These are phyloP conservation scores for Pangasius krempfi DNA, from an alignment of 2,797 vertebrate genomes.

Conservation along the genomic window DNA sequence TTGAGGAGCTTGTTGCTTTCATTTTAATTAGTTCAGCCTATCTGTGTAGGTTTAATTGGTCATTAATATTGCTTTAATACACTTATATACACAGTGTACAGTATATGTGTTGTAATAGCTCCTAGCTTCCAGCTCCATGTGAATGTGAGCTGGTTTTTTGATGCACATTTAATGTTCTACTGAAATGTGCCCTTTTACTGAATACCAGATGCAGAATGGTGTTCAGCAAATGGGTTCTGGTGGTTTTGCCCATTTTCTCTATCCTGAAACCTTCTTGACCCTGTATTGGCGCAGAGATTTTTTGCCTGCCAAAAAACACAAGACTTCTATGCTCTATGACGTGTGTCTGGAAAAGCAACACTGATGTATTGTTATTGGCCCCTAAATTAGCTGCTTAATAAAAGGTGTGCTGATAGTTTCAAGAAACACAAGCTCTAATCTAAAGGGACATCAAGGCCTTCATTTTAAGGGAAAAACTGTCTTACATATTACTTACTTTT, in stretches of 20 bases:
- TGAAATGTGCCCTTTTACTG: constrained; percentile 1
- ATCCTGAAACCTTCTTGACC: constrained; percentile 27
- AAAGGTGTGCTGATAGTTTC: neutral
- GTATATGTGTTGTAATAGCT: neutral
- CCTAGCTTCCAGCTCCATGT: neutral
- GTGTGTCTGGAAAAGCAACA: neutral
- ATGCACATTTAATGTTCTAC: neutral
- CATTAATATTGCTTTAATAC: neutral
- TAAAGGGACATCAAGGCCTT: neutral
- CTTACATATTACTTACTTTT: constrained; percentile 31
- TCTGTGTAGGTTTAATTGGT: neutral
- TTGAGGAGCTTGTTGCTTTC: constrained; percentile 59
- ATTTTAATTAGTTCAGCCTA: neutral
- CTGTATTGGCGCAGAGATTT: constrained; percentile 2
- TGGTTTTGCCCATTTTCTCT: constrained; percentile 36
- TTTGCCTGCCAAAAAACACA: constrained; percentile 23
- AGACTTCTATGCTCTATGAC: neutral
- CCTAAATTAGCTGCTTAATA: neutral
- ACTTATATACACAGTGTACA: neutral
- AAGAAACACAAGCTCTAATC: neutral
- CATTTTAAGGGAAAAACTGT: neutral
- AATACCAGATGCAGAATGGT: neutral
- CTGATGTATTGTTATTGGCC: neutral
- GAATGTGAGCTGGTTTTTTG: neutral
- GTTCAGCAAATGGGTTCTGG: neutral